A percentile compares a stretch with the other conserved stretches of the same genome.
Conservation (phyloP, 2,888 invertebrate genomes). For the Apotomis turbidana region DNA sequence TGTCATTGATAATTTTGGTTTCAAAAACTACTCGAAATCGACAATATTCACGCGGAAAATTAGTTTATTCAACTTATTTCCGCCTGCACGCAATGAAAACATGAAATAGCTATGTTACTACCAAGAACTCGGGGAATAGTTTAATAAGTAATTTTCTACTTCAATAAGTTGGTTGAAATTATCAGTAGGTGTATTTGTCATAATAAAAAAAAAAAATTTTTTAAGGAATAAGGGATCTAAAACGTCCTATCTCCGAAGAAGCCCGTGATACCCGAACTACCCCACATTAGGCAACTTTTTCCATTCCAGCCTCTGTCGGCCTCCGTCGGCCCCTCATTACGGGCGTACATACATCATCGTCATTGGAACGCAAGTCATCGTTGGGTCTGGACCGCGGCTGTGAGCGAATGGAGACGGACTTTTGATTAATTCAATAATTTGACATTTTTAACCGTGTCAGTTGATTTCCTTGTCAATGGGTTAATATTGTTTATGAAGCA, state of each 20-base stretch:
- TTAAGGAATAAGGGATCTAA: too few relatives aligned
- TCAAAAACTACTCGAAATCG: too few relatives aligned
- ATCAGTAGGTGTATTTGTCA: too few relatives aligned
- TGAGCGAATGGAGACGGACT: constrained; percentile 13
- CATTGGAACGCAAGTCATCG: constrained; percentile 68
- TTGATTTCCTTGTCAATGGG: not conserved
- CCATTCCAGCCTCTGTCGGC: constrained; percentile 25
- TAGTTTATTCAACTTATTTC: too few relatives aligned
- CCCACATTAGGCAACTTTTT: constrained; percentile 36
- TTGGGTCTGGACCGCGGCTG: constrained; percentile 42
- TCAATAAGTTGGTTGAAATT: too few relatives aligned
- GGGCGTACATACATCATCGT: constrained; percentile 71
- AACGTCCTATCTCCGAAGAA: not conserved
- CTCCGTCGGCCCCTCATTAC: constrained; percentile 61
- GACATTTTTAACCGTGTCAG: not conserved
- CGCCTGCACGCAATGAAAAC: too few relatives aligned
- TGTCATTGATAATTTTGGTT: too few relatives aligned
- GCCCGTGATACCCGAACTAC: constrained; percentile 2
- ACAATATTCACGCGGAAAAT: too few relatives aligned
- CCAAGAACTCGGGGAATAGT: too few relatives aligned
- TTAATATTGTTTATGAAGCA: not conserved
- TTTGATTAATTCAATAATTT: not conserved
- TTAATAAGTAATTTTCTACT: too few relatives aligned
- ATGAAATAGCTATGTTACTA: too few relatives aligned
- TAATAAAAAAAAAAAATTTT: too few relatives aligned